Base-by-base conservation (phyloP, 2,113 vertebrate genomes). In the Leptobrachium ailaonicum region DNA sequence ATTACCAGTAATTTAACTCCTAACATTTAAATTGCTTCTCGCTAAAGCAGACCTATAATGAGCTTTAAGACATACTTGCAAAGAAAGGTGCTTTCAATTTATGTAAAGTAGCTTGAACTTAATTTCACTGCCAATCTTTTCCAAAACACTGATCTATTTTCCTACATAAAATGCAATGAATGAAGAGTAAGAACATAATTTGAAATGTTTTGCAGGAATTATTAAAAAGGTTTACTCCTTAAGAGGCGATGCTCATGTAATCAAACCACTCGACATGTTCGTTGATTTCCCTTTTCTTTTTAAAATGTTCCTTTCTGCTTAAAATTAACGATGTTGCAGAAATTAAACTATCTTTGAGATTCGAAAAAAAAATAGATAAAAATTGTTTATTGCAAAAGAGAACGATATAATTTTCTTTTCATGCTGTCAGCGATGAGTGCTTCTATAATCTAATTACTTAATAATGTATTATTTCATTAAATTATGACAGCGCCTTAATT, bases 101-200 rank as follows among this genome's bases (percentile, higher is more conserved):
- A 32, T 69, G 41, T 47, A 60, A 60, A 69, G 40, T 60, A 74
- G 79, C 79, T 81, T 81, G 13, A 69, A 58, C 47, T 81, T 81
- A n/a, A 68, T 75, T 68, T 81, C 71, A 81, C 79, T 81, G 79
- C 79, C 79, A 81, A 60, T 74, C 66, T 75, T 66, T 67, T 67
- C 43, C 32, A 60, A 80, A 80, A 75, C 72, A 81, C 50, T 81
- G 73, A 74, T 80, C 77, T 80, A 69, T 81, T 81, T 81, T 81
- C 79, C 79, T 81, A 75, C 72, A 68, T 69, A 62, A 75, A 69
- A 58, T 62, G 44, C 56, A 75, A 75, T 68, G 54, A 74, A 79
- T 54, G 4, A 44, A 68, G 64, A 69, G 44, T 53, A 62, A 66
- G 60, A 45, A 67, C 11, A 53, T 66, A 56, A 73, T 8, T 42